Conservation (phyloP, 2,888 invertebrate genomes). For the Patella caerulea region DNA sequence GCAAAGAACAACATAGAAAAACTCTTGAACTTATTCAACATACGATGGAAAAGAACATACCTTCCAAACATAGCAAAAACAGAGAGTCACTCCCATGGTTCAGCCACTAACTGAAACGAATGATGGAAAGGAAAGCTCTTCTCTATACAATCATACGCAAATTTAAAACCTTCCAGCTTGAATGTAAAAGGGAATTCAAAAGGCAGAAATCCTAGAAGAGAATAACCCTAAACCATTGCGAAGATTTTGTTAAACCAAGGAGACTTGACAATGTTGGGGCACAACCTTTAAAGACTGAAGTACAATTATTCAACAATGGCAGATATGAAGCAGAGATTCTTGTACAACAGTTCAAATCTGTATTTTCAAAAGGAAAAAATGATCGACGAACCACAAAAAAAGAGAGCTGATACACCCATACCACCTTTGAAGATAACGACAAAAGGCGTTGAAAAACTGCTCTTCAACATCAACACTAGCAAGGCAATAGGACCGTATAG, state of each 20-base stretch:
- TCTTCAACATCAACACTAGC: background rate
- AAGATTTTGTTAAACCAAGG: constrained; percentile 36
- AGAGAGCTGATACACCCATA: background rate
- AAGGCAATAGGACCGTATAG: background rate
- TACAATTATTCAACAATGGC: constrained; percentile 26
- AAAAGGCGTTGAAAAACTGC: background rate
- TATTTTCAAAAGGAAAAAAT: constrained; percentile 25
- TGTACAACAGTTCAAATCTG: constrained; percentile 34
- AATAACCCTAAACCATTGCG: constrained; percentile 40
- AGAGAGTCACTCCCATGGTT: too few relatives aligned
- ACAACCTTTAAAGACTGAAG: constrained; percentile 33
- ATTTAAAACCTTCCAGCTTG: too few relatives aligned
- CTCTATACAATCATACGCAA: too few relatives aligned
- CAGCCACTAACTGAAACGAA: too few relatives aligned
- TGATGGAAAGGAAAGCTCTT: too few relatives aligned
- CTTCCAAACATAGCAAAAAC: too few relatives aligned
- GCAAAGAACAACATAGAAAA: too few relatives aligned
- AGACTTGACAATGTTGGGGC: constrained; percentile 32
- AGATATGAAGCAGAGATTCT: constrained; percentile 36
- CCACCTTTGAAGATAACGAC: background rate
- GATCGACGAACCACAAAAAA: background rate
- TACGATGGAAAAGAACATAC: too few relatives aligned
- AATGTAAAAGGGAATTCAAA: too few relatives aligned
- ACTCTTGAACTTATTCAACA: too few relatives aligned
- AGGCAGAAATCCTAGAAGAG: constrained; percentile 2